These are phyloP conservation scores for Colinus virginianus DNA, from an alignment of 2,113 vertebrate species.

Conservation along the genomic window DNA sequence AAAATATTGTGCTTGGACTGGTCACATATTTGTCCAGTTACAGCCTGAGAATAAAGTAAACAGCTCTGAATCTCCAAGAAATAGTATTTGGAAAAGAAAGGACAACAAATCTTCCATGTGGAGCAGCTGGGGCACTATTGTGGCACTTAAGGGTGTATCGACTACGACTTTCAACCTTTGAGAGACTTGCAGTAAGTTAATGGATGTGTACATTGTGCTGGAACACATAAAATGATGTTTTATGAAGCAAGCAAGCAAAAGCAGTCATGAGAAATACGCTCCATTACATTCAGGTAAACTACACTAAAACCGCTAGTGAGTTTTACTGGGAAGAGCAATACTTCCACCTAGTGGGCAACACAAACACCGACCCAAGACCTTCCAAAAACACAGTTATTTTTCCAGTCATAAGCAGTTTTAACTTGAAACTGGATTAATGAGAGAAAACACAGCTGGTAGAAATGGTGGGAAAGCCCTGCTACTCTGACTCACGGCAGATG, in stretches of 20 bases:
- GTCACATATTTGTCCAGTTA: constrained; percentile 65
- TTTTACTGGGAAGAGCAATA: constrained; percentile 42
- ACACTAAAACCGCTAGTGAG: not conserved
- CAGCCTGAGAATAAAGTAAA: constrained; percentile 61
- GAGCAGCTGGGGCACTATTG: constrained; percentile 31
- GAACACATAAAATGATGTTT: constrained; percentile 38
- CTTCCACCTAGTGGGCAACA: constrained; percentile 67
- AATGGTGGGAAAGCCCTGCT: constrained; percentile 55
- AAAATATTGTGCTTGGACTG: constrained; percentile 72
- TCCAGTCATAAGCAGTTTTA: constrained; percentile 53
- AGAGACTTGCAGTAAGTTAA: constrained; percentile 31
- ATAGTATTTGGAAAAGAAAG: constrained; percentile 64
- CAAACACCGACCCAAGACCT: not conserved
- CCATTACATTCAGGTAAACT: constrained; percentile 42
- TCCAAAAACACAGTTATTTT: constrained; percentile 8
- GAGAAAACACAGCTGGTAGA: constrained; percentile 67
- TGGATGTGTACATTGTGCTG: not conserved
- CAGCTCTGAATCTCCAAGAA: constrained; percentile 64
- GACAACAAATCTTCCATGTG: constrained; percentile 52
- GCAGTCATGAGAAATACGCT: not conserved
- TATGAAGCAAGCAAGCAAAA: not conserved
- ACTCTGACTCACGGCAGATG: constrained; percentile 47
- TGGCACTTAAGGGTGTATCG: constrained; percentile 16
- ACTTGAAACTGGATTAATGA: constrained; percentile 67
- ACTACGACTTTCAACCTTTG: constrained; percentile 51